phyloP scores from a whole-genome alignment of 92 coral and sea anemone genomes.

The Anthopleura xanthogrammica region DNA sequence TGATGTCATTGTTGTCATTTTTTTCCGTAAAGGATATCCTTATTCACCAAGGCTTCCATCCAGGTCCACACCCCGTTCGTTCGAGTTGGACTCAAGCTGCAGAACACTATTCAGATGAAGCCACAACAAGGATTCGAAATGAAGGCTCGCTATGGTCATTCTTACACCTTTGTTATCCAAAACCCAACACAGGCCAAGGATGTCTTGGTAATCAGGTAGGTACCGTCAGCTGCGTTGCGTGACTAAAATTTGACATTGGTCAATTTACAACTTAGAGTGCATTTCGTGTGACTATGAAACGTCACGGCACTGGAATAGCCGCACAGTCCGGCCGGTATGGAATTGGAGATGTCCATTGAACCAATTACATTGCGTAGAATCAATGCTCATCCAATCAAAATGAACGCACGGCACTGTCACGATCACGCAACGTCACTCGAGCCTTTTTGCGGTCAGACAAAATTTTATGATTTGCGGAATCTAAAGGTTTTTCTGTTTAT shows the following conservation, averaged over 20 bases:
- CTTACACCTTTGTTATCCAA: conserved; percentile 33
- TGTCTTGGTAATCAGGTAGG: conserved; percentile 33
- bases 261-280: background rate
- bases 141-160: conserved; percentile 6
- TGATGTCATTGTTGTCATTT: background rate
- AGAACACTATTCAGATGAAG: conserved; percentile 21
- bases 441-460: no score
- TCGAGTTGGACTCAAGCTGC: conserved; percentile 60
- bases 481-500: background rate
- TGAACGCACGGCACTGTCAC: no score
- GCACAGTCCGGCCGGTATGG: no score
- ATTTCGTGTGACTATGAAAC: no score
- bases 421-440: no score
- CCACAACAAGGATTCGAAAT: conserved; percentile 22
- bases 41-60: conserved; percentile 39
- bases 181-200: conserved; percentile 39
- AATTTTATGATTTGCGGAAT: no score
- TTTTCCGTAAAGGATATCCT: conserved; percentile 37
- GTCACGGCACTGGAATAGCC: no score
- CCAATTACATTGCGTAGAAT: no score
- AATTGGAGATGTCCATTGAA: no score
- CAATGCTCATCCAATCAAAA: no score
- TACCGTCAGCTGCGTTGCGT: conserved; percentile 16
- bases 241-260: background rate
- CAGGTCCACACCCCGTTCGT: conserved; percentile 71